Conservation (phyloP, 2,797 vertebrate species). For the Calcarius lapponicus region DNA sequence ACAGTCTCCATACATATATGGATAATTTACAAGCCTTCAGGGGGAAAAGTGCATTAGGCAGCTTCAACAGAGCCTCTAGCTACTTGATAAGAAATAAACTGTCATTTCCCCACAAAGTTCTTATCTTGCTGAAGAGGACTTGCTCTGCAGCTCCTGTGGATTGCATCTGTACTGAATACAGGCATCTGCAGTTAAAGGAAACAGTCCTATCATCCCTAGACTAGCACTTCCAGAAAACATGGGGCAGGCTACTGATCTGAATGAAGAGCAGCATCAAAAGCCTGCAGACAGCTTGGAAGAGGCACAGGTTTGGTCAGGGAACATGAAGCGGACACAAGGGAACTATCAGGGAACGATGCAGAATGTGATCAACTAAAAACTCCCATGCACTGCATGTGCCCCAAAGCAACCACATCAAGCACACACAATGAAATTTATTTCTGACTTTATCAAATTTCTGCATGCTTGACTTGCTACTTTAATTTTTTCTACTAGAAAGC, state of each 20-base stretch:
- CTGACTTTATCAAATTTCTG: background rate
- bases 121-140: background rate
- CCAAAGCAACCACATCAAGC: background rate
- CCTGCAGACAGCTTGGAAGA: background rate
- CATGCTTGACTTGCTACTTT: background rate
- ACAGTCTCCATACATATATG: background rate
- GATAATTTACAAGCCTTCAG: background rate
- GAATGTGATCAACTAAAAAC: background rate
- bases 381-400: rapidly evolving
- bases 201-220: background rate
- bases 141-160: background rate
- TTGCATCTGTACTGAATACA: background rate
- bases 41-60: background rate
- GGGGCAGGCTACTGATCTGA: background rate
- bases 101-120: background rate
- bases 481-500: background rate
- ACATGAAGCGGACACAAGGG: background rate
- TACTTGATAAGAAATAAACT: background rate
- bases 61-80: background rate
- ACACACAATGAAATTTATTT: background rate
- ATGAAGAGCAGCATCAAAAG: background rate
- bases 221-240: background rate
- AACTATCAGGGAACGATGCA: background rate
- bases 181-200: background rate
- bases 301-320: background rate